Evolutionary conservation across 1,140 invertebrate genomes (phyloP), one percentile per base, ranked within the genome.

Genomic region (Pseudomyrmex pallidus): DNA sequence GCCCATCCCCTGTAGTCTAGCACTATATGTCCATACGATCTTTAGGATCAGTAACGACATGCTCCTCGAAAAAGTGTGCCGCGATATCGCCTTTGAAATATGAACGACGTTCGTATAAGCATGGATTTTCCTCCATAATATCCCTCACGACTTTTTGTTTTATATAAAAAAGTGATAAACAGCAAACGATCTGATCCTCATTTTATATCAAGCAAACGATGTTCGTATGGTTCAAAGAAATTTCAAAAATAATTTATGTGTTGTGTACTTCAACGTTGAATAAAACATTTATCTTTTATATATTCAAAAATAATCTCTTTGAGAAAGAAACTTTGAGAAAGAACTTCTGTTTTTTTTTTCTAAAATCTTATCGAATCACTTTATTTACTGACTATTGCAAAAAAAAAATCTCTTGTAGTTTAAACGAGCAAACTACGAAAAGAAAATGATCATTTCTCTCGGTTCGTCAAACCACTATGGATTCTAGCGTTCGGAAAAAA

Each of bases 1-100:
- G 22, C 56, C 56, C 74, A 61, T 54, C 76, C 77, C 68, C 73
- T 62, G 10, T 61, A 13, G 35, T 44, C 76, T 82, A n/a, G 22
- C 35, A 25, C 74, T 4, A 25, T 62, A 72, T 61, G 17, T 87
- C 68, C 56, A 17, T 59, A 72, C 80, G 74, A 87, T 87, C 82
- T 80, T 59, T 66, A 68, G 80, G 67, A 86, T 72, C 78, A 82
- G 68, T 61, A 50, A 61, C 57, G 59, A 59, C 77, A 63, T 56
- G 72, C 25, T 61, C 52, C 76, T 85, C 7, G 15, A 66, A 64
- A 62, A 83, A 73, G 74, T 84, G 72, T 78, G 70, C 62, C 80
- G 50, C 76, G 22, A n/a, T 56, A 46, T 50, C 66, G 56, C 76
- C 76, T 80, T 80, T 80, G 76, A 70, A 80, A 80, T 59, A 80